Conservation (phyloP, 2,113 vertebrate species). For the Copsychus sechellarum region DNA sequence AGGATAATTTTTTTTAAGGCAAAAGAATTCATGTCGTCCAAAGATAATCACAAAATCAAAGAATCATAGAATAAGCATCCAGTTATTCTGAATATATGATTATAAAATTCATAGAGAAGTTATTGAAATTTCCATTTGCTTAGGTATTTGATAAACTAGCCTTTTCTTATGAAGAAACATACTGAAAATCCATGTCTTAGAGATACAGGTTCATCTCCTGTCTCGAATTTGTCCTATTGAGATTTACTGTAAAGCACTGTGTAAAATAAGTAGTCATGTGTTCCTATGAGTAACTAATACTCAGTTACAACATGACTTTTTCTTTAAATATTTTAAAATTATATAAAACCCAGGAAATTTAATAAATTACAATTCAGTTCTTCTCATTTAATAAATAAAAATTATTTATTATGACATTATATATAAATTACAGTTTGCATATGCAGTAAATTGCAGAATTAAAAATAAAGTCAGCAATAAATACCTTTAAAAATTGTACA, state of each 20-base stretch:
- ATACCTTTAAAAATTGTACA: rapidly evolving
- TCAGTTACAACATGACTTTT: neutral
- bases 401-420: neutral
- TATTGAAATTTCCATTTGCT: neutral
- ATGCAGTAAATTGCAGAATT: neutral
- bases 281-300: neutral
- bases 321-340: neutral
- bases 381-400: neutral
- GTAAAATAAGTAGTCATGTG: neutral
- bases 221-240: neutral
- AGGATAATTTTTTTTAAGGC: neutral
- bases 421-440: neutral
- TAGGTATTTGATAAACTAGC: neutral
- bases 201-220: neutral
- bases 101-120: neutral
- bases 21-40: neutral
- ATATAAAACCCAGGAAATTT: neutral
- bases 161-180: neutral
- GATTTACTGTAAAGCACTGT: neutral
- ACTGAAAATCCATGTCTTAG: neutral
- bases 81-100: neutral
- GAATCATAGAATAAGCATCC: neutral
- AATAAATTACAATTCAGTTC: neutral
- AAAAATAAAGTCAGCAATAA: neutral
- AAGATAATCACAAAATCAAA: neutral